These are phyloP conservation scores for Oopsacas minuta DNA, from an alignment of 37 sponge, comb jelly and placozoan genomes.

Conservation along the genomic window DNA sequence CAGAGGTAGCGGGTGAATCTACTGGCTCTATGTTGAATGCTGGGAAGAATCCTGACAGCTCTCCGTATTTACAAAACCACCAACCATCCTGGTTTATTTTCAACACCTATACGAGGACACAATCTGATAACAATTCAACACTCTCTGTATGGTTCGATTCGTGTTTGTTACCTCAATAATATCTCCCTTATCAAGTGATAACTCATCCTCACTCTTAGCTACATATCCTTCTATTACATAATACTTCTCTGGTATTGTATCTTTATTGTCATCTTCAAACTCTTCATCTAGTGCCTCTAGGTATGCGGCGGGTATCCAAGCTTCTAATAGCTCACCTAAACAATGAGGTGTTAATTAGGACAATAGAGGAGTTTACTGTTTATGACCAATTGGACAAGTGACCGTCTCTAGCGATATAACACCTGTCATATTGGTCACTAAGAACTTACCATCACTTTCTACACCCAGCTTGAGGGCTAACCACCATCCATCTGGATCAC, in stretches of 20 bases:
- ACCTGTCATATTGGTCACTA: not conserved
- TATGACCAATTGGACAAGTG: not conserved
- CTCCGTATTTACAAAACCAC: not conserved
- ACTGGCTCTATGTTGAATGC: not conserved
- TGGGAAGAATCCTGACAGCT: not conserved
- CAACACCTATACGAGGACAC: not conserved
- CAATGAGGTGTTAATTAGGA: no score
- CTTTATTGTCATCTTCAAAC: not conserved
- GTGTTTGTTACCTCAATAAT: not conserved
- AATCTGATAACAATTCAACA: not conserved
- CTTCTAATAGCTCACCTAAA: not conserved
- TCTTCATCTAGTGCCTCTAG: not conserved
- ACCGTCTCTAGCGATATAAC: no score
- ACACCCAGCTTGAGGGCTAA: constrained; percentile 5
- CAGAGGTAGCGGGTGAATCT: not conserved
- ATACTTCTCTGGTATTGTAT: not conserved
- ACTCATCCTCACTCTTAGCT: not conserved
- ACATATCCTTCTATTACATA: not conserved
- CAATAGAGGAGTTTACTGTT: no score
- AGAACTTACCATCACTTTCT: not conserved
- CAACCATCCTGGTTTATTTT: not conserved
- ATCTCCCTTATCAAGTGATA: not conserved
- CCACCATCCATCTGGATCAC: constrained; percentile 13
- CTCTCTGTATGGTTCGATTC: no score
- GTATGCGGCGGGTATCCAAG: not conserved